Evolutionary conservation across 2,797 vertebrate species (phyloP).

Genomic region (Micrastur ruficollis): DNA sequence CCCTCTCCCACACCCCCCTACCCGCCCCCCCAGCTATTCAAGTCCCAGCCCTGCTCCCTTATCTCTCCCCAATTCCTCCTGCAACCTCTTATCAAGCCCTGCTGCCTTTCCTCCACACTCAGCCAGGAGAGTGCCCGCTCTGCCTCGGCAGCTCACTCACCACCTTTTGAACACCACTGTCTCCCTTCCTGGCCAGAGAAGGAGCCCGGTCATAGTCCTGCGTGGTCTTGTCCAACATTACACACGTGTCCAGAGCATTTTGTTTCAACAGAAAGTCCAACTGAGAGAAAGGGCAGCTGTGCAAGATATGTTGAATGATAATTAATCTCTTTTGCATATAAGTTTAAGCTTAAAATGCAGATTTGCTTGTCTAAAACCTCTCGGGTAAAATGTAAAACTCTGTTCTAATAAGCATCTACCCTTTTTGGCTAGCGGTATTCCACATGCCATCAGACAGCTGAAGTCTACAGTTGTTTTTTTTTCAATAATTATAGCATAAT

Average conservation of each 20-base stretch:
- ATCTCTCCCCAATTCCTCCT: neutral
- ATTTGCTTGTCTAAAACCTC: neutral
- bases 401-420: neutral
- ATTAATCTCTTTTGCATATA: neutral
- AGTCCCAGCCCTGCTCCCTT: neutral
- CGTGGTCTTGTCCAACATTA: accelerated
- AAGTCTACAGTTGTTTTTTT: neutral
- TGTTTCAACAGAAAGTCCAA: neutral
- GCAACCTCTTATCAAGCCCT: neutral
- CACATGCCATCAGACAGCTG: neutral
- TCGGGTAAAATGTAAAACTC: neutral
- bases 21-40: neutral
- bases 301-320: neutral
- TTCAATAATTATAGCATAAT: neutral
- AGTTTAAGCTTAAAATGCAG: neutral
- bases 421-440: neutral
- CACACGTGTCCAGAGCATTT: neutral
- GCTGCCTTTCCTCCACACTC: neutral
- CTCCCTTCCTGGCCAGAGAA: neutral
- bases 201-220: accelerated
- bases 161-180: too few relatives aligned
- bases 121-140: neutral
- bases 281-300: neutral
- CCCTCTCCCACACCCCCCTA: neutral
- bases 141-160: neutral